A percentile compares a stretch with the other conserved stretches of the same genome.
phyloP scores from a whole-genome alignment of 2,113 vertebrate species.

The Sula dactylatra region DNA sequence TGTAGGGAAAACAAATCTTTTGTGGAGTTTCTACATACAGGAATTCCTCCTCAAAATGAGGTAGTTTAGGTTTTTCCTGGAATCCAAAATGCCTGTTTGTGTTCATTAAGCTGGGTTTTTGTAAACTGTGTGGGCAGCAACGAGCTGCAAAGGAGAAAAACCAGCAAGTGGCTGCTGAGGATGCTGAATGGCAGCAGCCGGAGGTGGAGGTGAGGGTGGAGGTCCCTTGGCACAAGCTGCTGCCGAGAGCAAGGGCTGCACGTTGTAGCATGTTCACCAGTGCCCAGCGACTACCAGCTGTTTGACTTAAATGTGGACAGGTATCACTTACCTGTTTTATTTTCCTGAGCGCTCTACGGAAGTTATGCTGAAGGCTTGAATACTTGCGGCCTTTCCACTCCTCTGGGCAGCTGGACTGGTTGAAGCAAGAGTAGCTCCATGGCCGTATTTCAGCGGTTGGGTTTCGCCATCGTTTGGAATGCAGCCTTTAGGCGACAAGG shows the following conservation, averaged over 20 bases:
- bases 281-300: background rate
- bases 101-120: background rate
- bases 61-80: background rate
- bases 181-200: background rate
- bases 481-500: background rate
- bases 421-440: background rate
- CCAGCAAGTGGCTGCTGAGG: background rate
- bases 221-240: background rate
- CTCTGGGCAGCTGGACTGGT: background rate
- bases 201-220: fast-evolving
- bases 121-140: background rate
- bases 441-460: background rate
- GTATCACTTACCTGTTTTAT: background rate
- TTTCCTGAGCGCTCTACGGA: fast-evolving
- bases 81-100: background rate
- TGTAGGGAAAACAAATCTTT: background rate
- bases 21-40: background rate
- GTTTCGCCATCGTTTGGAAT: fast-evolving
- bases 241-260: fast-evolving
- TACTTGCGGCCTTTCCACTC: fast-evolving
- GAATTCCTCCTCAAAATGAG: background rate
- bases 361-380: background rate
- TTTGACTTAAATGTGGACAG: background rate
- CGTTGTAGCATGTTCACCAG: background rate
- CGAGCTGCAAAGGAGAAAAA: background rate